These are phyloP conservation scores for Sitophilus oryzae DNA, from an alignment of 1,140 invertebrate species.

Conservation along the genomic window DNA sequence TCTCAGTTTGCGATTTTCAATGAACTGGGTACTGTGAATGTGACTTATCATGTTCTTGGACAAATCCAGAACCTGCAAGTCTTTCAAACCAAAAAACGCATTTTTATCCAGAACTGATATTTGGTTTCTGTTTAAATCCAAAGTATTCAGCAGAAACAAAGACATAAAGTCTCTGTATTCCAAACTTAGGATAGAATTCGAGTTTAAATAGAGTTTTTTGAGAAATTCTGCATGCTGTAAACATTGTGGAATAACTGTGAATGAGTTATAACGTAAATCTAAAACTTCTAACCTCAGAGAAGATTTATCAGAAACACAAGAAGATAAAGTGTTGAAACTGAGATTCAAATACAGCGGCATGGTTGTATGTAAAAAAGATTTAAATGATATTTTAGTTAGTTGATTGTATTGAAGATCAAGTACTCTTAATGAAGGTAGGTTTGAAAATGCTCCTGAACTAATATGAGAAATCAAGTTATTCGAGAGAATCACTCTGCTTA, in stretches of 20 bases:
- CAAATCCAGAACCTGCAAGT: constrained; percentile 72
- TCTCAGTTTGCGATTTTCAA: constrained; percentile 66
- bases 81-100: constrained; percentile 66
- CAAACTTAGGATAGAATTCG: constrained; percentile 66
- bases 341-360: constrained; percentile 61
- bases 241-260: constrained; percentile 58
- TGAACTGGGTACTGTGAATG: constrained; percentile 75
- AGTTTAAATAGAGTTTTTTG: constrained; percentile 61
- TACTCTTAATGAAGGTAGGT: constrained; percentile 61
- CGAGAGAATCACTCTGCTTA: constrained; percentile 64
- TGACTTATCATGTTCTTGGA: constrained; percentile 71
- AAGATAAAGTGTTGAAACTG: constrained; percentile 60
- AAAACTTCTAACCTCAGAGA: constrained; percentile 58
- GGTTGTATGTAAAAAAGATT: constrained; percentile 61
- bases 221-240: constrained; percentile 58
- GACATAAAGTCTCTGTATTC: constrained; percentile 66
- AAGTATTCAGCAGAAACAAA: constrained; percentile 61
- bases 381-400: constrained; percentile 58
- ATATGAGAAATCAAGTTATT: constrained; percentile 60
- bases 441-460: constrained; percentile 56
- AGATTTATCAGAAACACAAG: constrained; percentile 52
- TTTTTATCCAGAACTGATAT: constrained; percentile 65
- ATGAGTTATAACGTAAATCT: constrained; percentile 63
- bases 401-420: constrained; percentile 69
- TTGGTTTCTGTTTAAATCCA: constrained; percentile 69